Base-by-base conservation (phyloP, 2,888 invertebrate species). In the Seladonia tumulorum region DNA sequence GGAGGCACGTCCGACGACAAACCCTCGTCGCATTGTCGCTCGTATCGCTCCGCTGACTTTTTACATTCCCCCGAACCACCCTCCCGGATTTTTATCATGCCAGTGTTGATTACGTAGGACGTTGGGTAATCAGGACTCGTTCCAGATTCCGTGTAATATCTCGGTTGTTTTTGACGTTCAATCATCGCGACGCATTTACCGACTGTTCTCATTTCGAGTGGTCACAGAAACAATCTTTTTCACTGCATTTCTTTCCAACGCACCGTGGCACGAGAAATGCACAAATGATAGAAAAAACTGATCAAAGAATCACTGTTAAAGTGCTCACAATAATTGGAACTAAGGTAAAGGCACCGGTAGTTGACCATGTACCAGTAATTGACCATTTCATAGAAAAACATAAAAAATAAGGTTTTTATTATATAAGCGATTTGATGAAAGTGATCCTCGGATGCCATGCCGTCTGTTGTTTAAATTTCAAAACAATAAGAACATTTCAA, bases 61-160 rank as follows among this genome's bases (percentile, higher is more conserved):
- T 35, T 29, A 63, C 29, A 63, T 63, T 76, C 35, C 35, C 68
- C 39, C 22, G 18, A 39, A 49, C 66, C 66, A 22, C 25, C 14
- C 35, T 7, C 25, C 18, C 25, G 35, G 60, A 75, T 82, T 82
- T 83, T 73, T 82, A 60, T 82, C 73, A 18, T 22, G 76, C 47
- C 14, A 22, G 29, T 47, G 57, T 76, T 77, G 82, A 82, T 82
- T 73, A 77, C 77, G 73, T 22, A 68, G 25, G 29, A 74, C 82
- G 53, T 14, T 25, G 53, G 60, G 35, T 42, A 83, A 49, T 57
- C 63, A 47, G 53, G 1, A 47, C 29, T 42, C 60, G 53, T 22
- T 45, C 72, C 18, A 53, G 75, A 75, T 75, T 71, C 42, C 29
- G n/a, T 66, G 22, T 25, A 22, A 35, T 39, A 47, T 63, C 76